Evolutionary conservation across 2,113 vertebrate species (phyloP), one percentile per base, ranked within the genome.

Genomic region (Peromyscus polionotus): DNA sequence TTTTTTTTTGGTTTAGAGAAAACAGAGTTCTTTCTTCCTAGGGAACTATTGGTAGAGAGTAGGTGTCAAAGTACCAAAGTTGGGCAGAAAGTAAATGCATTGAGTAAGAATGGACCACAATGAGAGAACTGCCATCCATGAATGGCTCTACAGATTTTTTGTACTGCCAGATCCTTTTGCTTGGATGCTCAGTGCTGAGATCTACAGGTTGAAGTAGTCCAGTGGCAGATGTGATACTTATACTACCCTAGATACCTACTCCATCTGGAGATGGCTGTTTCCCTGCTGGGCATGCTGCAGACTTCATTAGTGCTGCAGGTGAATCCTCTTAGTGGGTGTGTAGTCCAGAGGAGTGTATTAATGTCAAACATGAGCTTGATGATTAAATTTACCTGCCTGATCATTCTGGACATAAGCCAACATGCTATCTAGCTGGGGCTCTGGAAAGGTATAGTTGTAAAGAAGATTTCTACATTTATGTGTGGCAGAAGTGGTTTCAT

Each of bases 231-330:
- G 1, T 2, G 6, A 19, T 1, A 5, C 7, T 13, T 76, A 7
- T 42, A 36, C 42, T 17, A 9, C 13, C 9, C 1, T 20, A 1
- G 0, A 0, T 42, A 4, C 42, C 59, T 65, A 3, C 3, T 33
- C 0, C 2, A 7, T 54, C 20, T 22, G 26, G 33, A 61, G 2
- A 42, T 4, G 2, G 31, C 28, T 68, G 19, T 31, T 12, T 70
- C 22, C 31, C 13, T 16, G 4, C n/a, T 26, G 26, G 2, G 4
- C 31, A 1, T 28, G 11, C 65, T 76, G 22, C 28, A 76, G 39
- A 95, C 39, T 90, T 45, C 4, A 59, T 51, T 79, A 70, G 26
- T 70, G 39, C 20, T 79, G 8, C 5, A 89, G 63, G 26, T n/a
- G 67, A 2, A 2, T 33, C 67, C 26, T 36, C 36, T 33, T 10